Conservation (phyloP, 2,113 vertebrate species). For the Natator depressus region DNA sequence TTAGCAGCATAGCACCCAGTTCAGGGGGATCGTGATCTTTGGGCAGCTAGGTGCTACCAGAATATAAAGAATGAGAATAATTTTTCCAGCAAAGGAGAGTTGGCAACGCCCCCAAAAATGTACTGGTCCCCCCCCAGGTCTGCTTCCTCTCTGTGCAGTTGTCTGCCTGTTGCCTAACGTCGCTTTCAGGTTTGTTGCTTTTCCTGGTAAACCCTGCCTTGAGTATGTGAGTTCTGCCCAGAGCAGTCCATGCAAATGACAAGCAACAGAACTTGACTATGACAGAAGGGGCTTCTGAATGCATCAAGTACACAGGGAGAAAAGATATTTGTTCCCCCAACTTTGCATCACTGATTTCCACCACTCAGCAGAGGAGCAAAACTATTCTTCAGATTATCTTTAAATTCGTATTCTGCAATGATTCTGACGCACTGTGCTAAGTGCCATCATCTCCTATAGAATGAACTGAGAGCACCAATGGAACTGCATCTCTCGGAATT, state of each 20-base stretch:
- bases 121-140: not conserved
- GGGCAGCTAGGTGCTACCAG: not conserved
- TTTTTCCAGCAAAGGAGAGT: not conserved
- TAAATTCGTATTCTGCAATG: not conserved
- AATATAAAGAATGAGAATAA: not conserved
- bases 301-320: not conserved
- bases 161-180: not conserved
- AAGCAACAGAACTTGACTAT: not conserved
- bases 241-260: not conserved
- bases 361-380: not conserved
- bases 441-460: not conserved
- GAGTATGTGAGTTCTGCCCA: not conserved
- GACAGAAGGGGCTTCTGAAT: not conserved
- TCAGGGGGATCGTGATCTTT: not conserved
- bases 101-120: not conserved
- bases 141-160: not conserved
- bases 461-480: not conserved
- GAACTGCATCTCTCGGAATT: not conserved
- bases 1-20: not conserved
- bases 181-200: not conserved
- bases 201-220: not conserved
- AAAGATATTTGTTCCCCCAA: not conserved
- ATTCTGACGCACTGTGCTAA: not conserved
- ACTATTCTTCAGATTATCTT: not conserved
- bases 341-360: not conserved